Evolutionary conservation across 2,797 vertebrate genomes (phyloP).

Genomic region (Rhinichthys osculus): DNA sequence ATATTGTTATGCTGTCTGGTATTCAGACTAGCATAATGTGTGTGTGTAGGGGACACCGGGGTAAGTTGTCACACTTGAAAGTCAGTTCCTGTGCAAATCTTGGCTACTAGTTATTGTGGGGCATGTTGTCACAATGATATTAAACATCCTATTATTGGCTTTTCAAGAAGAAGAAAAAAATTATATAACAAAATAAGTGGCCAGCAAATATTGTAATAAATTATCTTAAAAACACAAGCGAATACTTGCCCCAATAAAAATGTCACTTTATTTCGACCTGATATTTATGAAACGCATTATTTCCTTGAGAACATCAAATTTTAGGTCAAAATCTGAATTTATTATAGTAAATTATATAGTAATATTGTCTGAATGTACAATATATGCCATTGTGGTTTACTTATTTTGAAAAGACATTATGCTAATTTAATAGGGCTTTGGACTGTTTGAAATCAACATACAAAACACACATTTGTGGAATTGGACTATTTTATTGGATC

Average conservation of each 20-base stretch:
- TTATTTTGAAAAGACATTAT: too few species aligned
- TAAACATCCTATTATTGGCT: not conserved
- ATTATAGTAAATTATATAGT: not conserved
- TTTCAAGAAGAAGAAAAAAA: not conserved
- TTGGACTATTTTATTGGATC: not conserved
- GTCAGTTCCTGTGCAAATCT: not conserved
- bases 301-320: not conserved
- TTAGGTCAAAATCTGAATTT: not conserved
- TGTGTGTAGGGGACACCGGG: not conserved
- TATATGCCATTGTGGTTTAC: not conserved
- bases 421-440: too few species aligned
- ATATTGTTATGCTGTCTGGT: constrained; percentile 37
- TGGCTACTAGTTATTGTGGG: not conserved
- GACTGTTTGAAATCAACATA: not conserved
- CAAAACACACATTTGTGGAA: not conserved
- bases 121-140: not conserved
- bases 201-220: not conserved
- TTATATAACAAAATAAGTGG: not conserved
- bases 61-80: not conserved
- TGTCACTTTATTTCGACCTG: not conserved
- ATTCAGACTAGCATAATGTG: constrained; percentile 19
- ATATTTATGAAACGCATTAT: not conserved
- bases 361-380: not conserved
- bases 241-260: not conserved
- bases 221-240: not conserved